Evolutionary conservation across 2,888 invertebrate genomes (phyloP).

Genomic region (Drosophila helvetica): DNA sequence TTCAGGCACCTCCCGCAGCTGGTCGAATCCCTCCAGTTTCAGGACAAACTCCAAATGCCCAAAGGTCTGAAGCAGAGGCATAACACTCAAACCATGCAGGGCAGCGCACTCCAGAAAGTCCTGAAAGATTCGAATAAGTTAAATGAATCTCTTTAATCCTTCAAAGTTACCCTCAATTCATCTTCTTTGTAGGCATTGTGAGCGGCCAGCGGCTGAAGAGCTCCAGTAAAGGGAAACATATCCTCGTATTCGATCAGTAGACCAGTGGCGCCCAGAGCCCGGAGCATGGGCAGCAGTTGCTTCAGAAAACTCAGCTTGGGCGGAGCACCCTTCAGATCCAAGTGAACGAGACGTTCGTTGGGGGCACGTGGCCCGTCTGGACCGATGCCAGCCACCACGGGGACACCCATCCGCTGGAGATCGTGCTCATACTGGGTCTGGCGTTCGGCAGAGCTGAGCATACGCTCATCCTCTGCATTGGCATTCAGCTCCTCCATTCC

Average conservation of each 20-base stretch:
- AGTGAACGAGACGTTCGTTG: constrained; percentile 87
- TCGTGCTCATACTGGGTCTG: constrained; percentile 83
- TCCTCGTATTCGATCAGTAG: constrained; percentile 91
- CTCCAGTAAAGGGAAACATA: constrained; percentile 90
- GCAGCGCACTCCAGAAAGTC: constrained; percentile 86
- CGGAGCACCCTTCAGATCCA: constrained; percentile 92
- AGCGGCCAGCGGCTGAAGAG: constrained; percentile 85
- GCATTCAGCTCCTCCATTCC: constrained; percentile 78
- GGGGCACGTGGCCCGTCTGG: constrained; percentile 82
- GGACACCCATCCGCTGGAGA: constrained; percentile 83
- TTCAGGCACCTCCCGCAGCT: constrained; percentile 87
- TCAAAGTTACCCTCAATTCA: constrained; percentile 76
- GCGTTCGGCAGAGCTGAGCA: constrained; percentile 82
- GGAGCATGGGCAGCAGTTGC: constrained; percentile 86
- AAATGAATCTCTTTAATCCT: background rate
- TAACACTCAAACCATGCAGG: constrained; percentile 87
- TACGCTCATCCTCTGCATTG: constrained; percentile 80
- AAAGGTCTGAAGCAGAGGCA: constrained; percentile 91
- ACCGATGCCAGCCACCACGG: constrained; percentile 82
- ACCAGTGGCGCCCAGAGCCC: constrained; percentile 89
- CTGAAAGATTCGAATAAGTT: constrained; percentile 47
- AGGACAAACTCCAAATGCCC: constrained; percentile 90
- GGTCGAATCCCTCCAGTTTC: constrained; percentile 87
- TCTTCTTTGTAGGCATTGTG: constrained; percentile 85
- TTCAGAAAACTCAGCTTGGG: constrained; percentile 86